Evolutionary conservation across 1,140 invertebrate species (phyloP).

Genomic region (Leptonema lineaticorne): DNA sequence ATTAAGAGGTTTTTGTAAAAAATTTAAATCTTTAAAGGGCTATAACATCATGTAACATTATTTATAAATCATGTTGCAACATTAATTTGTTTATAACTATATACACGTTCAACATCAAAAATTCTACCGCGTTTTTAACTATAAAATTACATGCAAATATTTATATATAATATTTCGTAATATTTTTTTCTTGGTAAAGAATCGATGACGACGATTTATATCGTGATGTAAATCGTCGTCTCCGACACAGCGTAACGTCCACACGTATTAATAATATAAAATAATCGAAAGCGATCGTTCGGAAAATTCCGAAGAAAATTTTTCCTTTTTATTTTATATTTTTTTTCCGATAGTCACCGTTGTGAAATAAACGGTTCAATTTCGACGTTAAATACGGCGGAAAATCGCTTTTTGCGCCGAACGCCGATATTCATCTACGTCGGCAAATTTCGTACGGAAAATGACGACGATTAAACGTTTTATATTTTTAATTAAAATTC

Average conservation of each 20-base stretch:
- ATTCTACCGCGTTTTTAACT: no score
- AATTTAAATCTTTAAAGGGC: no score
- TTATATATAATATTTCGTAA: no score
- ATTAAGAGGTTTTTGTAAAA: no score
- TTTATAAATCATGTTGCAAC: no score
- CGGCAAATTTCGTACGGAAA: no score
- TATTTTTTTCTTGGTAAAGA: no score
- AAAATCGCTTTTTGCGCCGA: constrained; percentile 21
- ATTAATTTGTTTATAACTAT: no score
- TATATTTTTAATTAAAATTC: not conserved
- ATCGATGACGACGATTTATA: not conserved
- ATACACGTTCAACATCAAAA: no score
- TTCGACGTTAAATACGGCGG: constrained; percentile 23
- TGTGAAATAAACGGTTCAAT: constrained; percentile 6
- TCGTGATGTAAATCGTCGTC: not conserved
- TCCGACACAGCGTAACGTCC: not conserved
- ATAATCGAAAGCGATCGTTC: constrained; percentile 22
- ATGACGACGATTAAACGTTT: not conserved
- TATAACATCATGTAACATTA: no score
- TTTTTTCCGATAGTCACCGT: not conserved
- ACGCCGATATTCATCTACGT: no score
- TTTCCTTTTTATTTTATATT: constrained; percentile 7
- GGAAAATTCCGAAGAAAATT: constrained; percentile 12
- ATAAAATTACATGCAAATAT: no score
- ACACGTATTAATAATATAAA: constrained; percentile 13